Evolutionary conservation across 1,140 invertebrate genomes (phyloP).

Genomic region (Ectropis grisescens): DNA sequence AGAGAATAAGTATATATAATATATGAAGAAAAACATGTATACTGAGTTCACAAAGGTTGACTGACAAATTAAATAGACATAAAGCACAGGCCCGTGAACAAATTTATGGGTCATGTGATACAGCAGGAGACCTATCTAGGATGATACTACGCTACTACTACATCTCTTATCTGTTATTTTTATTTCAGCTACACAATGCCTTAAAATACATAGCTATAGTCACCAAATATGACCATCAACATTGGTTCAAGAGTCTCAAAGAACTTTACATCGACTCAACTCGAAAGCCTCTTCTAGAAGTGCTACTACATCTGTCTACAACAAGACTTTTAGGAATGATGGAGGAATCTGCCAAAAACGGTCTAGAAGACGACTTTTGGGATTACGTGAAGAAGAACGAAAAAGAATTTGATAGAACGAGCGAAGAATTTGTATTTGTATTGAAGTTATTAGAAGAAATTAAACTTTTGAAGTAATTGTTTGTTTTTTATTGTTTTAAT

Average conservation of each 20-base stretch:
- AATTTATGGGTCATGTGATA: no score
- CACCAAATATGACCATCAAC: conserved; percentile 28
- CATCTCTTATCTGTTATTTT: no score
- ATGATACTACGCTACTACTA: no score
- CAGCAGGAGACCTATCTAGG: no score
- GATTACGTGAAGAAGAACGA: conserved; percentile 21
- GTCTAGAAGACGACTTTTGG: conserved; percentile 18
- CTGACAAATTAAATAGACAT: no score
- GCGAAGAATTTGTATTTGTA: conserved; percentile 29
- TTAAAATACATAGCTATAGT: conserved; percentile 31
- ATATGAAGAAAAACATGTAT: no score
- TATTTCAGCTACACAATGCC: conserved; percentile 38
- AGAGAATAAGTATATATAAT: no score
- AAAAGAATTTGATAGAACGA: conserved; percentile 16
- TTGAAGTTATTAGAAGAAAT: conserved; percentile 4
- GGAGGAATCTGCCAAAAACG: conserved; percentile 22
- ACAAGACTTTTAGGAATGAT: conserved; percentile 23
- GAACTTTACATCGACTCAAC: conserved; percentile 21
- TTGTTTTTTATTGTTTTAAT: no score
- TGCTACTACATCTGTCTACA: conserved; percentile 31
- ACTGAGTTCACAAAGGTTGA: no score
- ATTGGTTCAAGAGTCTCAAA: conserved; percentile 36
- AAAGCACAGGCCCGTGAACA: no score
- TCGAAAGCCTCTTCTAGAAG: conserved; percentile 4
- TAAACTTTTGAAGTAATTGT: no score